These are phyloP conservation scores for Platycheirus rosarum DNA, from an alignment of 2,888 invertebrate genomes.

Conservation along the genomic window DNA sequence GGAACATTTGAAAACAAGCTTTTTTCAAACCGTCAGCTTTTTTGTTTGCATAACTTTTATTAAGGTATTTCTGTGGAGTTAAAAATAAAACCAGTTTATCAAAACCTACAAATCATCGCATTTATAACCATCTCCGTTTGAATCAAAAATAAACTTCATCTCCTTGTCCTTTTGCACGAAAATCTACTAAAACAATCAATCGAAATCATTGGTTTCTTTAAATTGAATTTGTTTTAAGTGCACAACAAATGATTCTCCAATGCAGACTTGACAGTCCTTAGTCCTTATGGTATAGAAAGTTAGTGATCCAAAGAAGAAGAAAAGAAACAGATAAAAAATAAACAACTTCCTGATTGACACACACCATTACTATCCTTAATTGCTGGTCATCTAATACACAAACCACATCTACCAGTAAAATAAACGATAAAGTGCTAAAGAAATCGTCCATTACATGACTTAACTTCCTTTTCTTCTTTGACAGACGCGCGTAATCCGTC, in stretches of 20 bases:
- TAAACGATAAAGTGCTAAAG: slow-evolving; percentile 63
- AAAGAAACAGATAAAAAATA: neutral
- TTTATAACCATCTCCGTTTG: too few species aligned
- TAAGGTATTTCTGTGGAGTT: too few species aligned
- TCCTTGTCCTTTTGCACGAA: too few species aligned
- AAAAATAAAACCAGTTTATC: too few species aligned
- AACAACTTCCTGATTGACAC: slow-evolving; percentile 53
- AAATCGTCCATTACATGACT: slow-evolving; percentile 61
- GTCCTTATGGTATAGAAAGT: neutral
- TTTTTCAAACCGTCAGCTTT: too few species aligned
- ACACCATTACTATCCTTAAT: slow-evolving; percentile 65
- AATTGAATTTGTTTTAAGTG: slow-evolving; percentile 53
- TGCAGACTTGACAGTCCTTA: neutral
- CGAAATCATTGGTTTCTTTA: slow-evolving; percentile 50
- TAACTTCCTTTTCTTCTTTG: neutral
- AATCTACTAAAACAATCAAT: slow-evolving; percentile 36
- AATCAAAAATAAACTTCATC: too few species aligned
- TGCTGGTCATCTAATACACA: slow-evolving; percentile 55
- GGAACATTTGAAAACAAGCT: too few species aligned
- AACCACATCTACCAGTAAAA: slow-evolving; percentile 32
- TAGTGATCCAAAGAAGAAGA: slow-evolving; percentile 2
- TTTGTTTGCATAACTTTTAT: too few species aligned
- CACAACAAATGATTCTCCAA: neutral
- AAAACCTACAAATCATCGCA: too few species aligned
- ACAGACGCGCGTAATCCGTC: slow-evolving; percentile 34